Evolutionary conservation across 2,797 vertebrate species (phyloP).

Genomic region (Telmatherina bonti): DNA sequence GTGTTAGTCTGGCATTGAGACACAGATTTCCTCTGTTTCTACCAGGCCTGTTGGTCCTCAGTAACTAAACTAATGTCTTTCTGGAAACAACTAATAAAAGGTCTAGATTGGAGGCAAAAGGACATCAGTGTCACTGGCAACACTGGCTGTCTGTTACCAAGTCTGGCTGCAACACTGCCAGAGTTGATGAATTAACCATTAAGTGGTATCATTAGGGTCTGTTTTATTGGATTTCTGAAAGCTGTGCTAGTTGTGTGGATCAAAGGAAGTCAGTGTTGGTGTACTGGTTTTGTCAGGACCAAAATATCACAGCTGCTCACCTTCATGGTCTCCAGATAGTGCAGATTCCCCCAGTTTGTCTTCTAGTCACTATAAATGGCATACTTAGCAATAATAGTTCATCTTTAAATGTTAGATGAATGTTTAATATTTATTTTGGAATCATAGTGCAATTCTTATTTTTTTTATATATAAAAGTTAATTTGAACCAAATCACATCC

Average conservation of each 20-base stretch:
- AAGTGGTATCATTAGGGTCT: constrained; percentile 6
- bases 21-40: constrained; percentile 69
- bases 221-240: constrained; percentile 21
- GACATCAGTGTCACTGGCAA: constrained; percentile 66
- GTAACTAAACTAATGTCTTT: constrained; percentile 85
- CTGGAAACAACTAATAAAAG: constrained; percentile 82
- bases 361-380: not conserved
- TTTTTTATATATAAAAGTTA: too few relatives aligned
- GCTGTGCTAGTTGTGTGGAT: not conserved
- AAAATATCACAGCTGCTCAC: not conserved
- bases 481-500: not conserved
- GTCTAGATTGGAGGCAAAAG: constrained; percentile 24
- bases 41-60: constrained; percentile 76
- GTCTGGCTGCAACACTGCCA: constrained; percentile 50
- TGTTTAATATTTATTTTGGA: too few relatives aligned
- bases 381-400: not conserved
- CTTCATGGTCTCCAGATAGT: not conserved
- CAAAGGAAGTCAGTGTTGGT: not conserved
- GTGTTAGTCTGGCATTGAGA: constrained; percentile 38
- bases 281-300: not conserved
- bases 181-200: constrained; percentile 35
- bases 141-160: constrained; percentile 40
- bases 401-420: not conserved
- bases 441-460: too few relatives aligned
- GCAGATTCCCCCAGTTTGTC: not conserved